Evolutionary conservation across 2,113 vertebrate genomes (phyloP), one percentile per base, ranked within the genome.

Genomic region (Balaeniceps rex): DNA sequence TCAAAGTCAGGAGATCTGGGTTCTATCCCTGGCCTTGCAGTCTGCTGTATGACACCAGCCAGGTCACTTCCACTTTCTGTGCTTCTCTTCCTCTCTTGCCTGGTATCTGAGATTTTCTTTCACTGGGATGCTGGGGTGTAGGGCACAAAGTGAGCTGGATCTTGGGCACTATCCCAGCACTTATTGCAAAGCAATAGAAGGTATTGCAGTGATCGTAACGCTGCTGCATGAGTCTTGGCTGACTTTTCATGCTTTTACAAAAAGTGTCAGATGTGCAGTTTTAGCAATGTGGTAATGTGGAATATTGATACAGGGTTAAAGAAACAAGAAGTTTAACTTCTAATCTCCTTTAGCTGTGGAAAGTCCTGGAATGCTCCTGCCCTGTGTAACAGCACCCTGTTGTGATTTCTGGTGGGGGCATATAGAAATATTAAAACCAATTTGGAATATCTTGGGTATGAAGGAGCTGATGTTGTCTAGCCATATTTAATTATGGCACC

Each of bases 191-290:
- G 77, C 80, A 10, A 3, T 2, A 10, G 78, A 47, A 85, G 84
- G 58, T 47, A 1, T 34, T 79, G 69, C 74, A 92, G 88, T 69
- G 92, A 61, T 63, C 10, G 9, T n/a, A 36, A 44, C 1, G 21
- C 83, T 92, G 91, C 97, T 93, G 86, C 83, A 19, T 47, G 90
- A 60, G 63, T 29, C 86, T 82, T 94, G 95, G 94, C 95, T 92
- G 83, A 52, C 87, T 82, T 72, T 7, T 47, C 4, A 21, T 68
- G 87, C 91, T 89, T 72, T 72, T 65, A 84, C 49, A 55, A 28
- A 44, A 91, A 89, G 54, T 34, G 66, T 57, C 79, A 76, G 71
- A 54, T 91, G 40, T 51, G 91, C 93, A 51, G 49, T 88, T 92
- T 84, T 44, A 84, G 77, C 49, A 17, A 1, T 54, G 74, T 0